Conservation (phyloP, 2,113 vertebrate species). For the Charadrius vociferus region DNA sequence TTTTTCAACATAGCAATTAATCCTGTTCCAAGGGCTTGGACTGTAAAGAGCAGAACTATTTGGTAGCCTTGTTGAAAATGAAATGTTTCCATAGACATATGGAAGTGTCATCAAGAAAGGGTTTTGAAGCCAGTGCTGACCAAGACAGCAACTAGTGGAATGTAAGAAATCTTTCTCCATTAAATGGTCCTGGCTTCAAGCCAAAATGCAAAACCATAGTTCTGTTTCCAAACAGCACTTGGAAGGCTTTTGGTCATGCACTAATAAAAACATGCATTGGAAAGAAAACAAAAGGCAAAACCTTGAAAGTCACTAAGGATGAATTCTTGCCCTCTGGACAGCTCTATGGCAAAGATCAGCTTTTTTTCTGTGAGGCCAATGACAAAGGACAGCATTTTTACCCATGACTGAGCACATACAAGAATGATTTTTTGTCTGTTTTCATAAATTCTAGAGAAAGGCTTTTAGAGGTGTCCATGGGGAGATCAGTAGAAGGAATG, state of each 20-base stretch:
- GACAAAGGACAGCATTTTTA: background rate
- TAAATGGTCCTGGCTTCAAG: background rate
- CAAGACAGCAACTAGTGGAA: background rate
- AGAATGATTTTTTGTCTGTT: background rate
- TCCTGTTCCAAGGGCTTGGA: background rate
- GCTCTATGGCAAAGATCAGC: background rate
- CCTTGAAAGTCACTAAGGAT: background rate
- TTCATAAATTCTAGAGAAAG: background rate
- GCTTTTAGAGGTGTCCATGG: background rate
- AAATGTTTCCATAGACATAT: background rate
- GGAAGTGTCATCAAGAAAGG: background rate
- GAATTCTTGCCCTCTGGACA: background rate
- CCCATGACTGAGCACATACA: background rate
- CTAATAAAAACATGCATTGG: background rate
- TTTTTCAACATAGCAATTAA: background rate
- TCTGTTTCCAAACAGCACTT: background rate
- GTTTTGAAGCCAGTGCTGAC: background rate
- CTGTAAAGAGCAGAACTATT: background rate
- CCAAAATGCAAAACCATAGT: background rate
- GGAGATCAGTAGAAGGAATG: background rate
- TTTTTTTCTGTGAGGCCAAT: background rate
- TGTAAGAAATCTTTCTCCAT: background rate
- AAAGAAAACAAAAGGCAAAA: background rate
- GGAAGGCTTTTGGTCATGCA: background rate
- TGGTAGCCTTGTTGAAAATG: background rate